Conservation (phyloP, 2,888 invertebrate genomes). For the Cetonia aurata region DNA sequence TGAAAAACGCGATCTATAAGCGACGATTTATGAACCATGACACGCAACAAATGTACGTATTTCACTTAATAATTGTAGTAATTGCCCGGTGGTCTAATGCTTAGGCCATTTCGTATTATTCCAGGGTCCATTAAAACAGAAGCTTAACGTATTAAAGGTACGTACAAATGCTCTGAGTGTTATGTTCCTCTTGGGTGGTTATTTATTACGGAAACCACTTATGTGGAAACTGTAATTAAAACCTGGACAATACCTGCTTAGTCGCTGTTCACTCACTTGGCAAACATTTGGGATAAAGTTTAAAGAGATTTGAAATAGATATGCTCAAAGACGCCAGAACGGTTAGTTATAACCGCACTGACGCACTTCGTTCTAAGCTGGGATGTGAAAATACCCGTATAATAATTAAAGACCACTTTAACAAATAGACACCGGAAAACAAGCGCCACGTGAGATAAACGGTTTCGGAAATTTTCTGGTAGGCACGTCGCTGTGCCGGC, state of each 20-base stretch:
- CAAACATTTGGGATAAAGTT: slow-evolving; percentile 35
- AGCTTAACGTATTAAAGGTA: slow-evolving; percentile 53
- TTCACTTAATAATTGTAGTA: slow-evolving; percentile 48
- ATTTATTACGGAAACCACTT: slow-evolving; percentile 52
- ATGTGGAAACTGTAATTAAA: slow-evolving; percentile 51
- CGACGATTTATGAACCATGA: slow-evolving; percentile 22
- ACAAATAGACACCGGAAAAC: slow-evolving; percentile 27
- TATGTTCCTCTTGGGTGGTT: slow-evolving; percentile 46
- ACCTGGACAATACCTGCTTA: slow-evolving; percentile 44
- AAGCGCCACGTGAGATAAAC: slow-evolving; percentile 16
- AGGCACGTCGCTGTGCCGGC: too few relatives aligned
- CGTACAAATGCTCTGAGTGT: slow-evolving; percentile 48
- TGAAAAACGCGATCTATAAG: slow-evolving; percentile 10
- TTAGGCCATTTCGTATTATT: slow-evolving; percentile 51
- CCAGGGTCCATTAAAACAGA: slow-evolving; percentile 51
- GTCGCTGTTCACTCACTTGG: slow-evolving; percentile 27
- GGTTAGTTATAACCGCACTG: slow-evolving; percentile 23
- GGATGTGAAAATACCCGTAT: slow-evolving; percentile 27
- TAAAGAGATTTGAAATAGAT: slow-evolving; percentile 32
- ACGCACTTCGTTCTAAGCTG: slow-evolving; percentile 10
- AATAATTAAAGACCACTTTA: slow-evolving; percentile 34
- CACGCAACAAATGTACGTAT: slow-evolving; percentile 39
- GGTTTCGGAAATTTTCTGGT: background rate
- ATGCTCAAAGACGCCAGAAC: slow-evolving; percentile 5
- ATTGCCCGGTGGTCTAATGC: slow-evolving; percentile 53